Evolutionary conservation across 2,888 invertebrate genomes (phyloP).

Genomic region (Scrobipalpa costella): DNA sequence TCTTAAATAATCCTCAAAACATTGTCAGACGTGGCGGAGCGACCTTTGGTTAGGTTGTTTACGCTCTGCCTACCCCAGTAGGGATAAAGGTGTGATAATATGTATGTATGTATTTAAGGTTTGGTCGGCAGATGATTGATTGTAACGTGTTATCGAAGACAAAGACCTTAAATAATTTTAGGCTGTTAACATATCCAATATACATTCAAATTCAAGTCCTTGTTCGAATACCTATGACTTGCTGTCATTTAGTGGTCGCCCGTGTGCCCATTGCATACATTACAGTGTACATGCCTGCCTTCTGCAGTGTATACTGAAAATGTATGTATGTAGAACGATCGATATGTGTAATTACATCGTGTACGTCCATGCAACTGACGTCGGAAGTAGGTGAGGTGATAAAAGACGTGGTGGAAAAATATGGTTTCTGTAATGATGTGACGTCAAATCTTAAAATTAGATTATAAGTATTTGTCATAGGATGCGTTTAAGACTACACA

Average conservation of each 20-base stretch:
- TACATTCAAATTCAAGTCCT: slow-evolving; percentile 6
- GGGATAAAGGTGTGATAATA: no score
- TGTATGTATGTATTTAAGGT: no score
- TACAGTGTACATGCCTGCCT: slow-evolving; percentile 42
- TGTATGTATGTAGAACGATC: slow-evolving; percentile 38
- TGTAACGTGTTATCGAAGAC: neutral
- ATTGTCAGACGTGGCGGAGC: no score
- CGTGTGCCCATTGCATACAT: slow-evolving; percentile 62
- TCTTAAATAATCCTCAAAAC: no score
- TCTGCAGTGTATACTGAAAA: slow-evolving; percentile 34
- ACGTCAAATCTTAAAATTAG: neutral
- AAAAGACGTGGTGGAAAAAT: neutral
- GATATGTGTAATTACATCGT: slow-evolving; percentile 34
- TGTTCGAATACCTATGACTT: slow-evolving; percentile 35
- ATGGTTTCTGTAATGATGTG: neutral
- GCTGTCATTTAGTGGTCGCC: slow-evolving; percentile 41
- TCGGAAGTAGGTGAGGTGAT: slow-evolving; percentile 2
- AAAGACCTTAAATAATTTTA: neutral
- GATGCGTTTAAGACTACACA: no score
- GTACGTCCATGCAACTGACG: neutral
- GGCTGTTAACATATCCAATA: slow-evolving; percentile 7
- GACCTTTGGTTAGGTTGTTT: no score
- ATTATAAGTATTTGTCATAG: no score
- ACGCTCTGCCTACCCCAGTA: no score
- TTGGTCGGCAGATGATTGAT: no score